Base-by-base conservation (phyloP, 37 sponge, comb jelly and placozoan species). In the Cladorhizidae sp. region DNA sequence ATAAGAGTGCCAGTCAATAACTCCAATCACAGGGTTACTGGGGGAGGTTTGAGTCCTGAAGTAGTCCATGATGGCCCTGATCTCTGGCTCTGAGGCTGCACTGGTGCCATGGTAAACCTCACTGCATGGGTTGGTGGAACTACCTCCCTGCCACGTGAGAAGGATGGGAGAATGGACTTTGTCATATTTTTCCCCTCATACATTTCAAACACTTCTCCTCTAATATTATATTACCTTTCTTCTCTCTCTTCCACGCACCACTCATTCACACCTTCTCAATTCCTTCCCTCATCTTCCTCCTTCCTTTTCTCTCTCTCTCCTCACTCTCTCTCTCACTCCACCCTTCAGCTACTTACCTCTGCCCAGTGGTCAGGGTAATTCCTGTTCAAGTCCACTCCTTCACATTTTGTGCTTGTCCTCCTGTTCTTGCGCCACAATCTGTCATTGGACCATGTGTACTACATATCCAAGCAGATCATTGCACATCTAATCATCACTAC, bases 391-490 rank as follows among this genome's bases (percentile, higher is more conserved):
- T 94, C 94, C 50, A 94, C 94, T 43, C 94, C 94, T 33, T 62
- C n/a, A 40, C 94, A 94, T 15, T 22, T 1, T 11, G 70, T 40
- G 0, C 79, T 79, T 61, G 36, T 11, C 33, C 84, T 37, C 18
- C 87, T 52, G 52, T 94, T 94, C 82, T 94, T 94, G 1, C 94
- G 74, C 94, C 94, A 94, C 67, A 94, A 56, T 23, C 94, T 76
- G 64, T 80, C 75, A 21, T 41, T 63, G n/a, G 45, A 56, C 93
- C 93, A 88, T 0, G 89, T 88, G 26, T 88, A 88, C 93, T 92
- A 78, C 86, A 52, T 88, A 89, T 9, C 82, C 89, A 72, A 94
- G 67, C 17, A 91, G 86, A 2, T 90, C 76, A 35, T 33, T n/a
- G 88, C 50, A 73, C 90, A 85, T 76, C 82, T 82, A 39, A 90